Percentiles rank a stretch among this genome's conserved stretches.
These are phyloP conservation scores for Conistra vaccinii DNA, from an alignment of 2,888 invertebrate species.

Conservation along the genomic window DNA sequence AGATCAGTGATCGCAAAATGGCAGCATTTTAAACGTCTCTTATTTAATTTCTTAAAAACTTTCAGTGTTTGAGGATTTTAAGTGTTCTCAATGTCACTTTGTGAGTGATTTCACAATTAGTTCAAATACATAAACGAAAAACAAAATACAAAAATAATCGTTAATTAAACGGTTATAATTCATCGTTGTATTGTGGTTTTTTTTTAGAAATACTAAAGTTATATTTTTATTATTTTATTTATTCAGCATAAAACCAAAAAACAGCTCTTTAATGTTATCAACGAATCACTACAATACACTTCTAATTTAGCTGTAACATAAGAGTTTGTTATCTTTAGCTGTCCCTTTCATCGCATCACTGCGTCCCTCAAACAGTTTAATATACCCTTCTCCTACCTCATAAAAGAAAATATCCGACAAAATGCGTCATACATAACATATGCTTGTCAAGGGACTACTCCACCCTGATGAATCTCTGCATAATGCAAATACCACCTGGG, in stretches of 20 bases:
- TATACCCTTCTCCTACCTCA: conserved; percentile 1
- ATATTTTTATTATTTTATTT: too few species aligned
- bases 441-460: conserved; percentile 44
- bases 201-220: too few species aligned
- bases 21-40: not conserved
- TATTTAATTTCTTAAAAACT: too few species aligned
- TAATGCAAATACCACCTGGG: conserved; percentile 58
- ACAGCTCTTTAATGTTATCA: not conserved
- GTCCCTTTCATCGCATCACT: not conserved
- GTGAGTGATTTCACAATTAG: too few species aligned
- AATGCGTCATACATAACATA: conserved; percentile 49
- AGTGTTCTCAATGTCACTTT: too few species aligned
- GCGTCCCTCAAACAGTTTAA: not conserved
- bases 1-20: not conserved
- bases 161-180: too few species aligned
- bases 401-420: conserved; percentile 34
- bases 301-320: not conserved
- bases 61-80: too few species aligned
- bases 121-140: too few species aligned
- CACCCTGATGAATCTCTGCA: conserved; percentile 63
- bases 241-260: too few species aligned
- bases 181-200: too few species aligned
- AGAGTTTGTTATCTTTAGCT: not conserved
- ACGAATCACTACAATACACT: not conserved
- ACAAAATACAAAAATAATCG: too few species aligned